Conservation (phyloP, 2,888 invertebrate genomes). For the Shargacucullia verbasci region DNA sequence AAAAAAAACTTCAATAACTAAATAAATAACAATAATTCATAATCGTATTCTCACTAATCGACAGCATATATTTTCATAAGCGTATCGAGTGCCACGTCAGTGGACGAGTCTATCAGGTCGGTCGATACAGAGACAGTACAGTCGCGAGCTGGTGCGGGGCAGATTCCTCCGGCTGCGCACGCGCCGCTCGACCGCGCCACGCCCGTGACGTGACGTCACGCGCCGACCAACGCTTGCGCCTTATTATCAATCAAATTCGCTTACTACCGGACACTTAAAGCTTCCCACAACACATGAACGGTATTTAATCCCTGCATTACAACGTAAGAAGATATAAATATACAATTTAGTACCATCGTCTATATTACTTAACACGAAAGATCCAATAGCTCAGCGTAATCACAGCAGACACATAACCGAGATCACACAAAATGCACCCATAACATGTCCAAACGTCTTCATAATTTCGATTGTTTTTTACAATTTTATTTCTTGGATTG, state of each 20-base stretch:
- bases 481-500: slow-evolving; percentile 32
- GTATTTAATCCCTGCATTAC: slow-evolving; percentile 65
- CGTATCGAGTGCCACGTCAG: slow-evolving; percentile 51
- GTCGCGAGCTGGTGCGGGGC: slow-evolving; percentile 1
- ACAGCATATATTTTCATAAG: slow-evolving; percentile 57
- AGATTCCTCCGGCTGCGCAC: slow-evolving; percentile 1
- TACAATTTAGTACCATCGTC: slow-evolving; percentile 59
- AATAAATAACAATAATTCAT: slow-evolving; percentile 66
- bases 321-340: slow-evolving; percentile 61
- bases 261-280: slow-evolving; percentile 60
- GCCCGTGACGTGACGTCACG: slow-evolving; percentile 14
- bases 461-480: slow-evolving; percentile 38
- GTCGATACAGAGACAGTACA: slow-evolving; percentile 1
- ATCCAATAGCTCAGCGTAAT: slow-evolving; percentile 33
- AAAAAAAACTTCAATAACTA: slow-evolving; percentile 58
- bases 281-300: slow-evolving; percentile 66
- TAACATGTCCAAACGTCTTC: slow-evolving; percentile 32
- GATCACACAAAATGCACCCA: slow-evolving; percentile 59
- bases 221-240: slow-evolving; percentile 18
- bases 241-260: slow-evolving; percentile 19
- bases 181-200: slow-evolving; percentile 9
- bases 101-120: neutral
- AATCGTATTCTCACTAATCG: slow-evolving; percentile 56
- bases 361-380: slow-evolving; percentile 54
- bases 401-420: slow-evolving; percentile 45